A percentile compares a stretch with the other conserved stretches of the same genome.
Conservation (phyloP, 2,888 invertebrate species). For the Aleiodes leptofemur region DNA sequence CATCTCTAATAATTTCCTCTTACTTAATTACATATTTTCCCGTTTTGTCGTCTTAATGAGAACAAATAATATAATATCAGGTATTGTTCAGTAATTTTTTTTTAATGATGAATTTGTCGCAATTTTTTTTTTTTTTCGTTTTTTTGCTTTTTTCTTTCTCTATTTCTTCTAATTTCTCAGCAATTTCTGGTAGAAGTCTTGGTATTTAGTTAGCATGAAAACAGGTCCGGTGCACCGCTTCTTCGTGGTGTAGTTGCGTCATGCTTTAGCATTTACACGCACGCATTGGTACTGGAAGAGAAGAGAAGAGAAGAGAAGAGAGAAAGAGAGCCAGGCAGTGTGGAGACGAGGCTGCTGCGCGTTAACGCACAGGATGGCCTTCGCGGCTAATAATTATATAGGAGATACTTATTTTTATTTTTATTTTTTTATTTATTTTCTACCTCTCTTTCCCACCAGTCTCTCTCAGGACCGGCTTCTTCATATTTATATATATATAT, state of each 20-base stretch:
- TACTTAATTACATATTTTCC: too few species aligned
- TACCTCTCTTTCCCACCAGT: neutral
- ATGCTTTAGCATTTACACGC: slow-evolving; percentile 18
- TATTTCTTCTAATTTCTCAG: too few species aligned
- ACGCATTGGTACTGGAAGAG: neutral
- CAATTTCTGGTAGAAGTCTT: neutral
- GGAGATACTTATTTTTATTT: slow-evolving; percentile 61
- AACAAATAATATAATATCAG: too few species aligned
- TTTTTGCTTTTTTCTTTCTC: too few species aligned
- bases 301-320: too few species aligned
- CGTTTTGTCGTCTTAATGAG: too few species aligned
- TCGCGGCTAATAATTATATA: slow-evolving; percentile 71
- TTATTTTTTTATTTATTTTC: slow-evolving; percentile 57
- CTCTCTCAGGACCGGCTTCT: slow-evolving; percentile 30
- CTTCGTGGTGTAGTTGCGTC: slow-evolving; percentile 17
- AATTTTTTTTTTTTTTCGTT: too few species aligned
- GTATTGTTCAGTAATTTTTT: too few species aligned
- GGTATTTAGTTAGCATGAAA: slow-evolving; percentile 4
- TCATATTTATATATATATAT: slow-evolving; percentile 31
- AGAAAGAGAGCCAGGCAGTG: neutral
- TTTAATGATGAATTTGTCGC: too few species aligned
- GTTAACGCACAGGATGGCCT: slow-evolving; percentile 69
- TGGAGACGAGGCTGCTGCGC: slow-evolving; percentile 41
- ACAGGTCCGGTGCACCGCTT: slow-evolving; percentile 1
- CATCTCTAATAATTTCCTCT: too few species aligned